Evolutionary conservation across 2,113 vertebrate species (phyloP).

Genomic region (Rhea americana): DNA sequence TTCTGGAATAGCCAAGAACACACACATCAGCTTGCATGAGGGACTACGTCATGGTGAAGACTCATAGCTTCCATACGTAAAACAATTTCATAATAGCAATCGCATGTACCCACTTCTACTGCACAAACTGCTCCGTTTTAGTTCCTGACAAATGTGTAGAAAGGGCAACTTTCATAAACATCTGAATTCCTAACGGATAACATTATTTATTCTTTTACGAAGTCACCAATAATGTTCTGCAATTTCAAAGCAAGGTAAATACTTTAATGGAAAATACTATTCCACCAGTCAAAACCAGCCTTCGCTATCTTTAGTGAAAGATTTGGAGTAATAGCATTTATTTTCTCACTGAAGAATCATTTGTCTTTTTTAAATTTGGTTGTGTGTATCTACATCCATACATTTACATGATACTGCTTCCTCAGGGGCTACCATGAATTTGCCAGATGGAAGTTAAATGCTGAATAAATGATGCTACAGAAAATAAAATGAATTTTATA

Average conservation of each 20-base stretch:
- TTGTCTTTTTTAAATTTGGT: neutral
- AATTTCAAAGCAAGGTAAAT: neutral
- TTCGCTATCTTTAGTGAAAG: neutral
- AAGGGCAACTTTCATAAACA: neutral
- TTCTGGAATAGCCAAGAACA: neutral
- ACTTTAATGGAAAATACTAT: neutral
- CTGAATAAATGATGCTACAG: neutral
- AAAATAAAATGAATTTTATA: neutral
- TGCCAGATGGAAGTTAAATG: neutral
- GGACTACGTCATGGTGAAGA: neutral
- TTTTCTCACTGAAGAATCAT: neutral
- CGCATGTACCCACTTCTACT: neutral
- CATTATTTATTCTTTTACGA: neutral
- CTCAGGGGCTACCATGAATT: neutral
- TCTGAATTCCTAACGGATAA: neutral
- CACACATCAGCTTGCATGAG: neutral
- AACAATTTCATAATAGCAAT: neutral
- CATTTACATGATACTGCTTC: neutral
- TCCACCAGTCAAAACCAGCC: neutral
- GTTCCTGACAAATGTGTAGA: neutral
- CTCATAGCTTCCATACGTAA: neutral
- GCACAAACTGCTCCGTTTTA: neutral
- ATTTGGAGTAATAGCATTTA: neutral
- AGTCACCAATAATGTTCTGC: neutral
- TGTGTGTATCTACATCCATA: neutral